phyloP scores from a whole-genome alignment of 2,888 invertebrate genomes.

The Drosophila testacea region DNA sequence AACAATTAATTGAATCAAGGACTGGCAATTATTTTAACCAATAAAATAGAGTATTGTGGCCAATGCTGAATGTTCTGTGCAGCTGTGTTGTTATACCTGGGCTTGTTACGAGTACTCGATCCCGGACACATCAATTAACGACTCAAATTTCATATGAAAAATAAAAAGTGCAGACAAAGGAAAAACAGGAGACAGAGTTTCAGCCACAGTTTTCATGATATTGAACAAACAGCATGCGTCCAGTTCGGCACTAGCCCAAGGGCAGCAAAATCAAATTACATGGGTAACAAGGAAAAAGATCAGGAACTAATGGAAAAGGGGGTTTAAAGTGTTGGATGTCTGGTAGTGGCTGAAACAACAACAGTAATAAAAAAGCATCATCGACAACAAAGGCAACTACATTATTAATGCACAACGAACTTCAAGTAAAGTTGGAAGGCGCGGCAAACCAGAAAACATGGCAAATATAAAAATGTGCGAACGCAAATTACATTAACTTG shows the following conservation, averaged over 20 bases:
- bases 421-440: slow-evolving; percentile 53
- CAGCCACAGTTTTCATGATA: slow-evolving; percentile 52
- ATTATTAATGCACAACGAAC: slow-evolving; percentile 80
- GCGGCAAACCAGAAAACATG: slow-evolving; percentile 70
- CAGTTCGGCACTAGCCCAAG: slow-evolving; percentile 27
- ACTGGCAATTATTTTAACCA: slow-evolving; percentile 42
- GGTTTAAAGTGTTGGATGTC: slow-evolving; percentile 7
- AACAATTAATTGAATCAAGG: slow-evolving; percentile 48
- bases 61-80: slow-evolving; percentile 13
- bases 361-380: slow-evolving; percentile 50
- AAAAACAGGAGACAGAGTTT: slow-evolving; percentile 42
- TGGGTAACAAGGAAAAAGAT: slow-evolving; percentile 16
- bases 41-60: slow-evolving; percentile 38
- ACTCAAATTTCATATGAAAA: slow-evolving; percentile 15
- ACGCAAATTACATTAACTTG: slow-evolving; percentile 64
- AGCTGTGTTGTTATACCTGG: not conserved
- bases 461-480: slow-evolving; percentile 58
- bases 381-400: slow-evolving; percentile 51
- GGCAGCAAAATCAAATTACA: slow-evolving; percentile 55
- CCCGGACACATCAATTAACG: slow-evolving; percentile 29
- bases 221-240: slow-evolving; percentile 42
- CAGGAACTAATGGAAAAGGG: not conserved
- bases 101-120: not conserved
- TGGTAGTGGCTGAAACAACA: slow-evolving; percentile 20
- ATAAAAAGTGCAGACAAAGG: slow-evolving; percentile 43